Evolutionary conservation across 1,140 invertebrate species (phyloP), one percentile per base, ranked within the genome.

Genomic region (Apis laboriosa): DNA sequence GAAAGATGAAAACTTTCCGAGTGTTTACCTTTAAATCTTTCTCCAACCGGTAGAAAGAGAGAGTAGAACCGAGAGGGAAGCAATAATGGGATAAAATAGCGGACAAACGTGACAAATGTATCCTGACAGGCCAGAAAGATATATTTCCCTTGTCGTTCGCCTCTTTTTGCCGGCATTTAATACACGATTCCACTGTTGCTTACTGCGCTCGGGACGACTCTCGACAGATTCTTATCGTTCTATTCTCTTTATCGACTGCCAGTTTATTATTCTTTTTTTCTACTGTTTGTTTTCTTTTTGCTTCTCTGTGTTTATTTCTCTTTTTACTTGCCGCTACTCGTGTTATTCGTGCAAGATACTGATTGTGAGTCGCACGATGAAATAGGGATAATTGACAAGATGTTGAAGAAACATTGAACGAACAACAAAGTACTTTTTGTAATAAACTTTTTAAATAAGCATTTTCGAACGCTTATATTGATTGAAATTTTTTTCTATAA

Each of bases 11-110:
- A 70, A 70, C 74, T 56, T 71, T 83, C n/a, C 51, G 75, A 83
- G 75, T 83, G 81, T 78, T 83, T 78, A 78, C 75, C 81, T 83
- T 83, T 83, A 78, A 83, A 78, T 78, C 80, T 67, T 80, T 60
- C 79, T 15, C 15, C 15, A 1, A 49, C 34, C 64, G 13, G n/a
- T 9, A 63, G 56, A 75, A 24, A 24, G n/a, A 21, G 43, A 68
- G 67, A 58, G 51, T 15, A 58, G 67, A 64, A 77, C 28, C 56
- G 80, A 56, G 80, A 70, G 81, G 68, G 67, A 78, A 21, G 75
- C 76, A 72, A 83, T 83, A 83, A 83, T 77, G 75, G 81, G 81
- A 78, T 77, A 77, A 77, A 83, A 83, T 83, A 83, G 67, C 81
- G 76, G 76, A 71, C 81, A 77, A 83, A 83, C 76, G 75, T 83